Conservation (phyloP, 2,888 invertebrate species). For the Nemotelus pantherinus region DNA sequence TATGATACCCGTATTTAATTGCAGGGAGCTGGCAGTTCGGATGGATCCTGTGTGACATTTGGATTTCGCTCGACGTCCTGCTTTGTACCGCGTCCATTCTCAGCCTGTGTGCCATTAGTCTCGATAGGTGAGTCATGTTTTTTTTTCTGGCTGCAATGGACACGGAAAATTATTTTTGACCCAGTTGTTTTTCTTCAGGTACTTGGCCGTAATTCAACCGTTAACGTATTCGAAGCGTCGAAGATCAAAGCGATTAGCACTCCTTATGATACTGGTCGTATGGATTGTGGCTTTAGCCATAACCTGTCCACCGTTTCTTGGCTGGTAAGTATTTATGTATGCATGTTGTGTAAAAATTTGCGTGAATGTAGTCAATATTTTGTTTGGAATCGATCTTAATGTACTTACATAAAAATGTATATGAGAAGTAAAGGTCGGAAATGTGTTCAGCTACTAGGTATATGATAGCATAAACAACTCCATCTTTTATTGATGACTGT, state of each 20-base stretch:
- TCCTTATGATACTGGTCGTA: conserved; percentile 87
- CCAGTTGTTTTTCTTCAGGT: conserved; percentile 65
- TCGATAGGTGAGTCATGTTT: conserved; percentile 70
- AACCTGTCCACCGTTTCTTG: conserved; percentile 93
- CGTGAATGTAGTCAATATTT: too few species aligned
- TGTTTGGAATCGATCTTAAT: too few species aligned
- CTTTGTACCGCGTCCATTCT: conserved; percentile 94
- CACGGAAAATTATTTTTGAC: conserved; percentile 29
- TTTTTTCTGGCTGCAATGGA: conserved; percentile 9
- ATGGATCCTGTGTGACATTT: conserved; percentile 86
- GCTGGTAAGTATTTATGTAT: conserved; percentile 75
- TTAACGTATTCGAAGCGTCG: conserved; percentile 89
- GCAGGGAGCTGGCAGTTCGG: conserved; percentile 81
- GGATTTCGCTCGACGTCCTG: conserved; percentile 92
- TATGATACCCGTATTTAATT: background rate
- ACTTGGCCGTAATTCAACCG: conserved; percentile 93
- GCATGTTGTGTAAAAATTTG: background rate
- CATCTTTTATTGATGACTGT: too few species aligned
- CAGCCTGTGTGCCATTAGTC: conserved; percentile 91
- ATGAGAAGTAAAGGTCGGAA: too few species aligned
- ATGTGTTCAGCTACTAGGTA: too few species aligned
- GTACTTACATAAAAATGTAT: too few species aligned
- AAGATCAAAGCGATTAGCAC: conserved; percentile 84
- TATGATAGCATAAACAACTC: too few species aligned
- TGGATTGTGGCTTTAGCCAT: conserved; percentile 92